Evolutionary conservation across 1,140 invertebrate genomes (phyloP).

Genomic region (Scaptomyza montana): DNA sequence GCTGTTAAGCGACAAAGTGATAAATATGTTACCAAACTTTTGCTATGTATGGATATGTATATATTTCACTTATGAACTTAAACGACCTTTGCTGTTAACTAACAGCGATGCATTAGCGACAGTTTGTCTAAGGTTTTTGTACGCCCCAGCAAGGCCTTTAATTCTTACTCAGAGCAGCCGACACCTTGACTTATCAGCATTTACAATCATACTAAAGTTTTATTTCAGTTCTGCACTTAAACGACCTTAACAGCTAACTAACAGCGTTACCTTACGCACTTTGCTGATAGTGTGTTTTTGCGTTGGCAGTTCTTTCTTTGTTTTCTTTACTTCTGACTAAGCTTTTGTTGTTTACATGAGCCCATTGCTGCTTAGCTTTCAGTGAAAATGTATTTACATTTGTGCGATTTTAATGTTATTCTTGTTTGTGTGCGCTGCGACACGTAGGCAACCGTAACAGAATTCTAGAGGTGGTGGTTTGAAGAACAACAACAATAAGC

Average conservation of each 20-base stretch:
- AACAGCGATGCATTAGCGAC: slow-evolving; percentile 18
- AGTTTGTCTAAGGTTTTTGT: neutral
- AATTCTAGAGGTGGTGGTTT: slow-evolving; percentile 13
- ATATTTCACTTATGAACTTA: slow-evolving; percentile 10
- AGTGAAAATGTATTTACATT: slow-evolving; percentile 31
- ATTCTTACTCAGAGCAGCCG: slow-evolving; percentile 2
- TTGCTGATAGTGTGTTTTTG: neutral
- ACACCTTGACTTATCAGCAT: neutral
- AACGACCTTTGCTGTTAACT: slow-evolving; percentile 41
- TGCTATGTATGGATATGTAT: neutral
- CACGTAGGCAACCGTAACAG: slow-evolving; percentile 59
- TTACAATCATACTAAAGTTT: neutral
- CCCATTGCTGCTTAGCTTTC: slow-evolving; percentile 13
- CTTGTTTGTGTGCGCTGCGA: slow-evolving; percentile 55
- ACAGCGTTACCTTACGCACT: slow-evolving; percentile 7
- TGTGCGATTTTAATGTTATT: slow-evolving; percentile 47
- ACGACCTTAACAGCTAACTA: slow-evolving; percentile 39
- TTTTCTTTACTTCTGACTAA: neutral
- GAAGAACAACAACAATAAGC: slow-evolving; percentile 16
- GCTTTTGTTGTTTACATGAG: slow-evolving; percentile 25
- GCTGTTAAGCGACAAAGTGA: slow-evolving; percentile 15
- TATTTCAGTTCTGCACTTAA: slow-evolving; percentile 3
- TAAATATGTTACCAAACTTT: slow-evolving; percentile 6
- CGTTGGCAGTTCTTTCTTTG: neutral
- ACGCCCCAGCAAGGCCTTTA: slow-evolving; percentile 2